Evolutionary conservation across 1,140 invertebrate genomes (phyloP).

Genomic region (Eulimnadia texana): DNA sequence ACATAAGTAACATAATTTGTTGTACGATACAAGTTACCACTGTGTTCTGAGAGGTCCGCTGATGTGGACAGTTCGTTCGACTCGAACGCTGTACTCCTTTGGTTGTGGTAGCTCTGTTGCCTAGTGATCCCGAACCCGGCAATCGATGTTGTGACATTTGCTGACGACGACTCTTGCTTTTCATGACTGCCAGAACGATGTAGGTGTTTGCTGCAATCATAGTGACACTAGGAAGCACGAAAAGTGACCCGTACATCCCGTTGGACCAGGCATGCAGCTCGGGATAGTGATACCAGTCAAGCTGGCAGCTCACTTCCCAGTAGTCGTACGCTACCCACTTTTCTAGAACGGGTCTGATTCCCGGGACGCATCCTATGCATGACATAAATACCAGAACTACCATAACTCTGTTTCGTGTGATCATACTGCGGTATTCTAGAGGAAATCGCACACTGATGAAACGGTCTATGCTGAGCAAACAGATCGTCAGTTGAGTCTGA

Average conservation of each 20-base stretch:
- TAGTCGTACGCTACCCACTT: slow-evolving; percentile 30
- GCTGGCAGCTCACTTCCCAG: slow-evolving; percentile 30
- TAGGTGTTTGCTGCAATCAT: slow-evolving; percentile 25
- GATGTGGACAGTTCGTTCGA: neutral
- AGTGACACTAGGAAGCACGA: slow-evolving; percentile 25
- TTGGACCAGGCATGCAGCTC: slow-evolving; percentile 23
- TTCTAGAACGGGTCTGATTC: slow-evolving; percentile 22
- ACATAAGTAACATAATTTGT: neutral
- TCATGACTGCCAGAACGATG: slow-evolving; percentile 19
- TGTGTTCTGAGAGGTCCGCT: neutral
- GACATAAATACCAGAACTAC: slow-evolving; percentile 4
- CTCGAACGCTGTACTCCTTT: no score
- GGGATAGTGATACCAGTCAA: slow-evolving; percentile 26
- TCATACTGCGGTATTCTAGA: slow-evolving; percentile 22
- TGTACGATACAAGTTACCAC: neutral
- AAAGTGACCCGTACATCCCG: slow-evolving; percentile 27
- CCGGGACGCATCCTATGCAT: slow-evolving; percentile 12
- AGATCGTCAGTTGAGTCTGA: slow-evolving; percentile 34
- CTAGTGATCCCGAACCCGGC: no score
- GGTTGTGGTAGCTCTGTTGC: no score
- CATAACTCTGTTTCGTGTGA: slow-evolving; percentile 15
- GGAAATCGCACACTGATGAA: slow-evolving; percentile 24
- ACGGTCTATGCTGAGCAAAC: slow-evolving; percentile 33
- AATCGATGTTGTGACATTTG: no score
- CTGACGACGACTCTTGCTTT: no score